Percentiles rank a stretch among this genome's conserved stretches.
Conservation (phyloP, 2,888 invertebrate genomes). For the Philereme vetulata region DNA sequence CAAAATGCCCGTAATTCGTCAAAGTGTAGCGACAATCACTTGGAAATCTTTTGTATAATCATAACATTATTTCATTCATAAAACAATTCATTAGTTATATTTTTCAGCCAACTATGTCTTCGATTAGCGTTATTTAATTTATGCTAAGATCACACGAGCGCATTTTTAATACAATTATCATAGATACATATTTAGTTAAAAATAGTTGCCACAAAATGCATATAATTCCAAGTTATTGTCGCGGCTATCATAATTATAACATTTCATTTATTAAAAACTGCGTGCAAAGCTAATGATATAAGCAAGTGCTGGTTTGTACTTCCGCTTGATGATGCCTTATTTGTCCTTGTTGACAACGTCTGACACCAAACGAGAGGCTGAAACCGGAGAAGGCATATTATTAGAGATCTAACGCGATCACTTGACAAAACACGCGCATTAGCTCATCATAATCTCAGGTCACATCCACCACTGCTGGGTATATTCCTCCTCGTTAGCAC, state of each 20-base stretch:
- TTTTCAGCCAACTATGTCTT: too few species aligned
- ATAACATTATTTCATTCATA: neutral
- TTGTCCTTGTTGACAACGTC: slow-evolving; percentile 68
- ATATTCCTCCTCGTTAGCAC: too few species aligned
- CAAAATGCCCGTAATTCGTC: slow-evolving; percentile 21
- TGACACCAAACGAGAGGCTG: slow-evolving; percentile 69
- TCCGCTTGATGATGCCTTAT: slow-evolving; percentile 46
- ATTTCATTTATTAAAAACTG: slow-evolving; percentile 29
- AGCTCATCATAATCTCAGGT: too few species aligned
- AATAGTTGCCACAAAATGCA: neutral
- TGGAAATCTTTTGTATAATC: slow-evolving; percentile 28
- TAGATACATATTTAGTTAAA: too few species aligned
- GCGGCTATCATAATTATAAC: slow-evolving; percentile 5
- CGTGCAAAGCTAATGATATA: slow-evolving; percentile 34
- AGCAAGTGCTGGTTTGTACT: slow-evolving; percentile 51
- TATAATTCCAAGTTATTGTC: slow-evolving; percentile 10
- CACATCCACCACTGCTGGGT: too few species aligned
- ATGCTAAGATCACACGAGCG: too few species aligned
- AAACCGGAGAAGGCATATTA: slow-evolving; percentile 37
- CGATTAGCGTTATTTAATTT: too few species aligned
- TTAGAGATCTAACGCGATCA: too few species aligned
- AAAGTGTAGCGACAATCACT: slow-evolving; percentile 23
- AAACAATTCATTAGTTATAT: neutral
- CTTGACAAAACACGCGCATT: too few species aligned
- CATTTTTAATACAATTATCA: too few species aligned